Percentiles rank a stretch among this genome's conserved stretches.
These are phyloP conservation scores for Helarctos malayanus DNA, from an alignment of 2,797 vertebrate species.

Conservation along the genomic window DNA sequence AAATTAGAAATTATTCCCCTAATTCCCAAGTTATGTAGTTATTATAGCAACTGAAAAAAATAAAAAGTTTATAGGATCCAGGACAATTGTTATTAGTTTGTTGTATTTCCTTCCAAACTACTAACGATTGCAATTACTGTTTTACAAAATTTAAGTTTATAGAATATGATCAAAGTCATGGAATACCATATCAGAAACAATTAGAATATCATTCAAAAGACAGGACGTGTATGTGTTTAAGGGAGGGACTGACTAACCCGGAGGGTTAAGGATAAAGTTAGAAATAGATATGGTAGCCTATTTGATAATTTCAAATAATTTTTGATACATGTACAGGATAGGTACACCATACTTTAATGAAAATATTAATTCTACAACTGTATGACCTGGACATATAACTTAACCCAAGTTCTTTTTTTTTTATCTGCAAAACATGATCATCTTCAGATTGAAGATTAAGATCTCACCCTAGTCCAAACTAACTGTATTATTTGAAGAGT, in stretches of 20 bases:
- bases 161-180: constrained; percentile 52
- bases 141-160: constrained; percentile 61
- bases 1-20: constrained; percentile 67
- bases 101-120: constrained; percentile 51
- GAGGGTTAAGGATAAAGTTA: constrained; percentile 24
- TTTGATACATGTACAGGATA: not conserved
- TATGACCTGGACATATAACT: constrained; percentile 14
- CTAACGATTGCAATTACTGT: not conserved
- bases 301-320: constrained; percentile 38
- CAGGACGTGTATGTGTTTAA: not conserved
- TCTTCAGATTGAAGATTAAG: constrained; percentile 44
- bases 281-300: constrained; percentile 3
- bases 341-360: not conserved
- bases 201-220: constrained; percentile 57
- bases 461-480: constrained; percentile 38
- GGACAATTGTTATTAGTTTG: constrained; percentile 46
- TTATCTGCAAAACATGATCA: constrained; percentile 51
- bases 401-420: constrained; percentile 49
- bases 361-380: constrained; percentile 57
- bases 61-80: not conserved
- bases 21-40: not conserved
- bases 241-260: not conserved
- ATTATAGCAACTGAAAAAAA: constrained; percentile 57
- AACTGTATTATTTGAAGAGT: constrained; percentile 24
- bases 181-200: constrained; percentile 42